Evolutionary conservation across 1,140 invertebrate species (phyloP), one percentile per base, ranked within the genome.

Genomic region (Drosophila sulfurigaster): DNA sequence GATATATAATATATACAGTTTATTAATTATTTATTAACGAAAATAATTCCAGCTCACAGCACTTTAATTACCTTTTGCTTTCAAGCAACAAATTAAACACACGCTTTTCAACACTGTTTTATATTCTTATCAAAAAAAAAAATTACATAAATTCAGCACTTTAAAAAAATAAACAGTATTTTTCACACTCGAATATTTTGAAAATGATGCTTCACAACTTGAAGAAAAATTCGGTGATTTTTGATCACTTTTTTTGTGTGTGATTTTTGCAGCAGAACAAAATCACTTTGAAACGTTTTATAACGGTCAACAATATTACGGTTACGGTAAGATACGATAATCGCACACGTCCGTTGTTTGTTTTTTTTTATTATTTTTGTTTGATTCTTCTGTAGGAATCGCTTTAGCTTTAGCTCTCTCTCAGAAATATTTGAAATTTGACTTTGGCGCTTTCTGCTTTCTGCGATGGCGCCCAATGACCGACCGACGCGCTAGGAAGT

Each of bases 401-500:
- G 20, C 66, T 13, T 32, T 54, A 35, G 60, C 48, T 43, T 7
- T 46, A 0, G 41, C 41, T 5, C 11, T 6, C 35, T 38, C 10
- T 38, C 35, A 10, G 6, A 8, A 32, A 38, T 38, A 25, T 38
- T 7, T 35, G 51, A 35, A 62, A 3, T 35, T 35, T 45, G n/a
- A 45, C 10, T 52, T 20, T 62, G 41, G 28, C 58, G 76, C 32
- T 52, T 30, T 57, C 32, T 8, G 28, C 20, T 25, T 25, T 25
- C 20, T 25, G 20, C 20, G 11, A 49, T 30, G 49, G 41, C 30
- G 52, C 51, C 32, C 54, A 66, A 75, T 15, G 62, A 59, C 32
- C 59, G 85, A 89, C 85, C 86, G 87, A 90, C 86, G 86, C 86
- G 87, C 82, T 91, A 69, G 79, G 79, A 90, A 80, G 86, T 90